Conservation (phyloP, 2,113 vertebrate species). For the Xyrauchen texanus region DNA sequence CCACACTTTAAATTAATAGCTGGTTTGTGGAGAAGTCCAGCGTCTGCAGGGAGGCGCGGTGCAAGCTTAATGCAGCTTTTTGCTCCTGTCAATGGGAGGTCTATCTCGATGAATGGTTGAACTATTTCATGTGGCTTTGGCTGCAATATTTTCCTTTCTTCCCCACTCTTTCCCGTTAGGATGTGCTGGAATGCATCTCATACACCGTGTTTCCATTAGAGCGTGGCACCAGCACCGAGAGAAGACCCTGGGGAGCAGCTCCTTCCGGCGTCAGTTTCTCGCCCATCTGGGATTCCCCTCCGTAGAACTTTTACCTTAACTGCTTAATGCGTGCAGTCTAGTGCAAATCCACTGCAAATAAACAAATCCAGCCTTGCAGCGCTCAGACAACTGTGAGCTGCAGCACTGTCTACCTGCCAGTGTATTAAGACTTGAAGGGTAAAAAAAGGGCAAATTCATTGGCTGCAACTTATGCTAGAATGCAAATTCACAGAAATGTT, state of each 20-base stretch:
- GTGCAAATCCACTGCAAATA: constrained; percentile 81
- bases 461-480: neutral
- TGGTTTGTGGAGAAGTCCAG: constrained; percentile 49
- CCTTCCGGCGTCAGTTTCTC: constrained; percentile 86
- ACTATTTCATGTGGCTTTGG: constrained; percentile 88
- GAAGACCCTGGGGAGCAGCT: constrained; percentile 79
- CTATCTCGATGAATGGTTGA: constrained; percentile 82
- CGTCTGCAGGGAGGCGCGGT: constrained; percentile 44
- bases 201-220: constrained; percentile 93
- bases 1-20: constrained; percentile 62
- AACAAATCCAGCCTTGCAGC: constrained; percentile 68
- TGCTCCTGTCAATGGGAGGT: constrained; percentile 82
- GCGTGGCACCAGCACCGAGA: constrained; percentile 77
- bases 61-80: constrained; percentile 71
- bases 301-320: constrained; percentile 65
- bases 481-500: neutral
- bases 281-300: constrained; percentile 83
- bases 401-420: constrained; percentile 3
- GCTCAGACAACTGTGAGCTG: constrained; percentile 11
- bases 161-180: constrained; percentile 71
- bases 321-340: constrained; percentile 78
- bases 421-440: neutral
- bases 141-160: constrained; percentile 80
- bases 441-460: neutral
- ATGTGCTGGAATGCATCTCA: constrained; percentile 92